These are phyloP conservation scores for Trachelus stipa DNA, from an alignment of 2,888 invertebrate genomes.

Conservation along the genomic window DNA sequence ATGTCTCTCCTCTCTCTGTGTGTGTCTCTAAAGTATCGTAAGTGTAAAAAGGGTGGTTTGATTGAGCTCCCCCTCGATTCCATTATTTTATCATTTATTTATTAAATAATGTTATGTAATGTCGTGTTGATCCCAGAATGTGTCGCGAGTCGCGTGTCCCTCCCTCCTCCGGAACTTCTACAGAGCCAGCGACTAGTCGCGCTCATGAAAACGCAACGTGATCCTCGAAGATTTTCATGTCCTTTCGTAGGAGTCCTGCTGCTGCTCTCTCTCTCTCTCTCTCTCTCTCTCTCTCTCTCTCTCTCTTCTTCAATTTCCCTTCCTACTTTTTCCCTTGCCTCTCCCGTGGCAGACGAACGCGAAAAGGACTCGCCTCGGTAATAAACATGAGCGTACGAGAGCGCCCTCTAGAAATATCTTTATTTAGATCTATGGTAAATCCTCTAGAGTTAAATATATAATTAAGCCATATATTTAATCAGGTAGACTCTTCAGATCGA, in stretches of 20 bases:
- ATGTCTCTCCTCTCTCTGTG: not conserved
- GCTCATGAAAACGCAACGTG: too few species aligned
- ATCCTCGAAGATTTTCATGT: too few species aligned
- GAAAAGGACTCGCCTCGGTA: constrained; percentile 54
- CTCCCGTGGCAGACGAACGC: constrained; percentile 25
- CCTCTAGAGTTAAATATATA: constrained; percentile 64
- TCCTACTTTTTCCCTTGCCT: not conserved
- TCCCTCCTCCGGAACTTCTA: not conserved
- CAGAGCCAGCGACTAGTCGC: too few species aligned
- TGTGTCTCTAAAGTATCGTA: constrained; percentile 22
- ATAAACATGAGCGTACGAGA: constrained; percentile 56
- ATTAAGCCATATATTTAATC: constrained; percentile 66
- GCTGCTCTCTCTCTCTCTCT: too few species aligned
- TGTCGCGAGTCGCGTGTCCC: constrained; percentile 49
- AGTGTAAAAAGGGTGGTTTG: constrained; percentile 39
- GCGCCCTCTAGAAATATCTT: constrained; percentile 52
- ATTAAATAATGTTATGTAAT: constrained; percentile 32
- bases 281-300: too few species aligned
- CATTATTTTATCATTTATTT: constrained; percentile 19
- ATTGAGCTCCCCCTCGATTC: constrained; percentile 41
- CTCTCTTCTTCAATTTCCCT: not conserved
- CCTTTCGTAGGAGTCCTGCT: not conserved
- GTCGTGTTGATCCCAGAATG: constrained; percentile 53
- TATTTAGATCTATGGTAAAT: constrained; percentile 60
- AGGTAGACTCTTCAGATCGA: constrained; percentile 65